phyloP scores from a whole-genome alignment of 92 coral and sea anemone genomes.

The Epizoanthus stellaris region DNA sequence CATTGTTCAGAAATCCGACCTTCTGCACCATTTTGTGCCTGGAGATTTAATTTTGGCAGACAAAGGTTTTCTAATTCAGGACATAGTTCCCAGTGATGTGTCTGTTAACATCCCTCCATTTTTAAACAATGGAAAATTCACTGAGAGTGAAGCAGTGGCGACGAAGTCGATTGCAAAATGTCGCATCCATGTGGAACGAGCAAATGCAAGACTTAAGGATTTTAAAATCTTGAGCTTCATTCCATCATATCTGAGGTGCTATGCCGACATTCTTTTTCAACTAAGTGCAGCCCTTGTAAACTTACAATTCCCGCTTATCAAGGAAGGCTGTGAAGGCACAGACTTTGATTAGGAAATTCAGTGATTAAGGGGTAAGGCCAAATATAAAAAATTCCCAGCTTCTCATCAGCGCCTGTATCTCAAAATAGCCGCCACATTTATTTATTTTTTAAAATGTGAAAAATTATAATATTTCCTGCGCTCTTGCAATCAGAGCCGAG shows the following conservation, averaged over 20 bases:
- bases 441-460: too few species aligned
- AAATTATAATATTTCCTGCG: too few species aligned
- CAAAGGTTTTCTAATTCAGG: constrained; percentile 40
- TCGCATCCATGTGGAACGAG: constrained; percentile 37
- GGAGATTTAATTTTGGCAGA: constrained; percentile 52
- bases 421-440: too few species aligned
- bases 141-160: constrained; percentile 43
- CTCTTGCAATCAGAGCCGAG: too few species aligned
- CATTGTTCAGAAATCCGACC: constrained; percentile 38
- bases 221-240: too few species aligned
- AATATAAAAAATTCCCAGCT: too few species aligned
- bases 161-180: constrained; percentile 49
- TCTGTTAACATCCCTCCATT: constrained; percentile 53
- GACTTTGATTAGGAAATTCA: background rate
- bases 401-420: too few species aligned
- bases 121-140: constrained; percentile 36
- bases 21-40: constrained; percentile 35
- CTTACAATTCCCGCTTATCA: too few species aligned
- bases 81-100: constrained; percentile 51
- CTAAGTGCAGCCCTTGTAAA: too few species aligned
- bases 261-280: too few species aligned
- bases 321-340: too few species aligned
- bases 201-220: constrained; percentile 8
- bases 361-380: background rate
- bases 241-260: too few species aligned